Evolutionary conservation across 2,888 invertebrate genomes (phyloP), one percentile per base, ranked within the genome.

Genomic region (Strigamia transsilvanica): DNA sequence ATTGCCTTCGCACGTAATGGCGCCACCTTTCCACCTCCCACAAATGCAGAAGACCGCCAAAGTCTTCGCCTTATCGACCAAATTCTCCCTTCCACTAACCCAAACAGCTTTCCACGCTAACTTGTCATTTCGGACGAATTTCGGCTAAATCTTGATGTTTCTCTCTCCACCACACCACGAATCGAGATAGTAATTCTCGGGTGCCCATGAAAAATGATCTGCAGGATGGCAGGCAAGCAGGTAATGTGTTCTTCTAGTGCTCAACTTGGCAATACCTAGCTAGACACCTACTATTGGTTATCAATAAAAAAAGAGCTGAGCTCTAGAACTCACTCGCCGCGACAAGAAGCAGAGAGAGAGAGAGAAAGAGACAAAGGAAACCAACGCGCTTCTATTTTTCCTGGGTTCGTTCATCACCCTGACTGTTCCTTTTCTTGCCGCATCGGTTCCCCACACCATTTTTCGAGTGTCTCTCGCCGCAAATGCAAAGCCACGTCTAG

Each of bases 1-100:
- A 56, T 56, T 56, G 56, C 56, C 56, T 56, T 56, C 56, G 56
- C 56, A 56, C 56, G 56, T 56, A 56, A 56, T 56, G 56, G 56
- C 56, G 56, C 56, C 56, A 56, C 56, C 56, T 56, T 56, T 56
- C 56, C 56, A 56, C 56, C 56, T 56, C 9, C 56, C 3, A 56
- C n/a, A 56, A 56, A 56, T 18, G 56, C 56, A 56, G 56, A 56
- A 18, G 18, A 18, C 56, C 56, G 56, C 21, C 15, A 18, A 27
- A 15, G 56, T 56, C 56, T 56, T 56, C 56, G 56, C 56, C 56
- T 56, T 56, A 56, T 56, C 56, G 56, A 56, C 56, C 56, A 56
- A 56, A 21, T 9, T 56, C 18, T 56, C 56, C 56, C 56, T 56
- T 56, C 21, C 5, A 3, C n/a, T 1, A 56, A 56, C 56, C 4